Conservation (phyloP, 2,888 invertebrate genomes). For the Zygaena filipendulae region DNA sequence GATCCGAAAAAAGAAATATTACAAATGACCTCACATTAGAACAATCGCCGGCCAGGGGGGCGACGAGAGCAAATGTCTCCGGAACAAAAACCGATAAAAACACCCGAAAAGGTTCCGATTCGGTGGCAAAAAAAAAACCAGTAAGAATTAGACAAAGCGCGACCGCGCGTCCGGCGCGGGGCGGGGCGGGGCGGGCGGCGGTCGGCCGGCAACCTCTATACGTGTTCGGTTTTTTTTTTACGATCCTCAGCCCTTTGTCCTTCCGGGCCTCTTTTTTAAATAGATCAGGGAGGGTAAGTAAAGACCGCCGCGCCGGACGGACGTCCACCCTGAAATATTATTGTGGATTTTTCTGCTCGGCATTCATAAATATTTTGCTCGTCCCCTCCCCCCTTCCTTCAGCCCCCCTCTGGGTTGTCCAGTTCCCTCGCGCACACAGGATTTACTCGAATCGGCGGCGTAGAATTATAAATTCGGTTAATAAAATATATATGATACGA, state of each 20-base stretch:
- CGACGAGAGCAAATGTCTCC: slow-evolving; percentile 50
- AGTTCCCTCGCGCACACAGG: slow-evolving; percentile 23
- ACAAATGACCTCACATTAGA: slow-evolving; percentile 63
- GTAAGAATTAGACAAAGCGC: slow-evolving; percentile 68
- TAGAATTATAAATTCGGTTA: slow-evolving; percentile 67
- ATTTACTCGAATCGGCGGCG: slow-evolving; percentile 61
- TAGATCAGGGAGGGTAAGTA: slow-evolving; percentile 64
- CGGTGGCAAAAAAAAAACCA: slow-evolving; percentile 68
- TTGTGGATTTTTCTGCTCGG: slow-evolving; percentile 68
- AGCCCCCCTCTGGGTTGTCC: too few relatives aligned
- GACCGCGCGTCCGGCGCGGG: too few relatives aligned
- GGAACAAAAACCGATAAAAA: slow-evolving; percentile 69
- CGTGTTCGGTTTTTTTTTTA: slow-evolving; percentile 67
- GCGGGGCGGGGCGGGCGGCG: too few relatives aligned
- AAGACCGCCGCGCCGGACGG: slow-evolving; percentile 45
- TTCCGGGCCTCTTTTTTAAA: slow-evolving; percentile 67
- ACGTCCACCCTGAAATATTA: slow-evolving; percentile 65
- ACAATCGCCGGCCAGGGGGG: slow-evolving; percentile 46
- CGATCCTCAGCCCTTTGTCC: slow-evolving; percentile 60
- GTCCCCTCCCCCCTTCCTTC: slow-evolving; percentile 24
- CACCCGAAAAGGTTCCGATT: slow-evolving; percentile 61
- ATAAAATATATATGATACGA: slow-evolving; percentile 69
- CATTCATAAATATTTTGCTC: slow-evolving; percentile 65
- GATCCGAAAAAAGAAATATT: slow-evolving; percentile 52
- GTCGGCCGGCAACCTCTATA: slow-evolving; percentile 54